Conservation (phyloP, 2,888 invertebrate genomes). For the Entomobrya multifasciata region DNA sequence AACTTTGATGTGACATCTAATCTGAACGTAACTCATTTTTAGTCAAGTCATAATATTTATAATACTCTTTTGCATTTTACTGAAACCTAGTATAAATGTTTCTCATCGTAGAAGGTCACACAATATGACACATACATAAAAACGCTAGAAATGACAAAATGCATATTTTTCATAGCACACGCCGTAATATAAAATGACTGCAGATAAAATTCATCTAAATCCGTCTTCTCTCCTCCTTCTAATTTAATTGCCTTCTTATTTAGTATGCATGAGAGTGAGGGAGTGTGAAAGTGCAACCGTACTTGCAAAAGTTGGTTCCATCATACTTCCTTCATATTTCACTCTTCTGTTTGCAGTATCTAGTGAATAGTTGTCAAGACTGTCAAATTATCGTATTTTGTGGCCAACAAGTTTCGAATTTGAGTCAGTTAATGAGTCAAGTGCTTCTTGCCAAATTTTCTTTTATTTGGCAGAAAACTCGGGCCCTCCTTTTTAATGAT, state of each 20-base stretch:
- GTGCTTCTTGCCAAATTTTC: constrained; percentile 18
- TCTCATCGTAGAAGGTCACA: neutral
- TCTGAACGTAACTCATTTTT: no score
- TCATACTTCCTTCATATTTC: neutral
- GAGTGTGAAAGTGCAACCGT: neutral
- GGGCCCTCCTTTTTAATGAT: constrained; percentile 5
- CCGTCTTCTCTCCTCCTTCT: no score
- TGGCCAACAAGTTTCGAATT: constrained; percentile 21
- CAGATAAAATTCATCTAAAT: no score
- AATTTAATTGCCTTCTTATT: neutral
- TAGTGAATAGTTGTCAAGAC: neutral
- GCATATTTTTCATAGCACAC: neutral
- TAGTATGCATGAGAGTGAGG: neutral
- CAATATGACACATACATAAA: neutral
- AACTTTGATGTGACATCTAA: neutral
- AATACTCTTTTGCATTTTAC: neutral
- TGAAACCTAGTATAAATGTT: neutral
- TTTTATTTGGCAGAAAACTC: constrained; percentile 24
- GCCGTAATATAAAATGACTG: neutral
- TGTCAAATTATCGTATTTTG: neutral
- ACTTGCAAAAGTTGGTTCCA: neutral
- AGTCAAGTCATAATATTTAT: no score
- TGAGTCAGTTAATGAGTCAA: constrained; percentile 39
- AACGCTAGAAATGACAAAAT: neutral
- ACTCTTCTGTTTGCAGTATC: no score